Conservation (phyloP, 2,888 invertebrate species). For the Rugalucina vietnamica region DNA sequence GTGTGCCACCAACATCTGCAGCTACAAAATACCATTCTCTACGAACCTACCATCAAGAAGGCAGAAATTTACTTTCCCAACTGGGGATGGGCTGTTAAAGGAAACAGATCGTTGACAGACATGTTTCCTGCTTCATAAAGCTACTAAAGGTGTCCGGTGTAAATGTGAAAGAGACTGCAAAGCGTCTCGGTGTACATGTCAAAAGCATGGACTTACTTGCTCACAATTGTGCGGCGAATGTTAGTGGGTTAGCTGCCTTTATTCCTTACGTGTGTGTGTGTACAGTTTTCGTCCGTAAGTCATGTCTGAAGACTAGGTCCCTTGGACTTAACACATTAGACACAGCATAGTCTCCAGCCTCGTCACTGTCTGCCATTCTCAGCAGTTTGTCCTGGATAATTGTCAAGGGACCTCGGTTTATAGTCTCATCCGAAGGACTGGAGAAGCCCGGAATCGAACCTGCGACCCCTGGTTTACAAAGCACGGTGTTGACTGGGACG, state of each 20-base stretch:
- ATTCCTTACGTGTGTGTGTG: neutral
- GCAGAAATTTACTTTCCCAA: neutral
- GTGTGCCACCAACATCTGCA: conserved; percentile 11
- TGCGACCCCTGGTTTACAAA: too few relatives aligned
- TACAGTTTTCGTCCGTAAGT: too few relatives aligned
- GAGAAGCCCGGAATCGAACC: too few relatives aligned
- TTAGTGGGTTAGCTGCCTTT: neutral
- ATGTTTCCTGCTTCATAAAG: neutral
- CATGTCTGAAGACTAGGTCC: too few relatives aligned
- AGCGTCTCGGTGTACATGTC: neutral
- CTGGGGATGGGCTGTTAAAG: conserved; percentile 11
- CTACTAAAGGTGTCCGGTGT: conserved; percentile 3
- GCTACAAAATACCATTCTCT: conserved; percentile 17
- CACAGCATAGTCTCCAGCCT: too few relatives aligned
- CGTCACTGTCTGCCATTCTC: too few relatives aligned
- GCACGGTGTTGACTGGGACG: too few relatives aligned
- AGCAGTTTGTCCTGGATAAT: too few relatives aligned
- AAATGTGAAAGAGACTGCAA: neutral
- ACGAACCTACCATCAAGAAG: conserved; percentile 3
- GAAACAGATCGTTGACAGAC: neutral
- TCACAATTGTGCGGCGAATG: conserved; percentile 6
- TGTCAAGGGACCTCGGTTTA: too few relatives aligned
- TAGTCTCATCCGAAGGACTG: too few relatives aligned
- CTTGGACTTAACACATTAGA: too few relatives aligned
- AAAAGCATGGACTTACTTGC: neutral